Percentiles rank a stretch among this genome's conserved stretches.
phyloP scores from a whole-genome alignment of 2,888 invertebrate species.

The Orthosia cruda region DNA sequence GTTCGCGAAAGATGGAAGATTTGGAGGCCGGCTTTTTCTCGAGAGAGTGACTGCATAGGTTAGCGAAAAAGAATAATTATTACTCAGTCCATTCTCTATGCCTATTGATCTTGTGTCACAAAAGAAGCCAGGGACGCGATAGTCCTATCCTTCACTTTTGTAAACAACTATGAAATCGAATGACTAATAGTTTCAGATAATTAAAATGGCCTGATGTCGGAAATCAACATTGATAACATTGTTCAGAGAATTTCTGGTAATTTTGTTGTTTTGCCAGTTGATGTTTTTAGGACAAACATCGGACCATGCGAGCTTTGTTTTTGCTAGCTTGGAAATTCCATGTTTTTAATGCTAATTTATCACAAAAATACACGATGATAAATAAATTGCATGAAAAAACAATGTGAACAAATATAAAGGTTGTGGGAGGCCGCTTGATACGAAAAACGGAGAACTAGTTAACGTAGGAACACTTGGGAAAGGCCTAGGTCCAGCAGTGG shows the following conservation, averaged over 20 bases:
- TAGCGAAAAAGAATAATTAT: too few relatives aligned
- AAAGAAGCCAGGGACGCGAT: background rate
- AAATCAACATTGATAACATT: constrained; percentile 41
- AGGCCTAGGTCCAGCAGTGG: too few relatives aligned
- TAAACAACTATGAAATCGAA: constrained; percentile 25
- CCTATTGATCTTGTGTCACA: constrained; percentile 18
- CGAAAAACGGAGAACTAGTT: too few relatives aligned
- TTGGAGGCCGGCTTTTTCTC: too few relatives aligned
- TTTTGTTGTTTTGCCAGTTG: constrained; percentile 11
- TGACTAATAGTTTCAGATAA: constrained; percentile 42
- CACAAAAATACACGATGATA: background rate
- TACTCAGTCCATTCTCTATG: too few relatives aligned
- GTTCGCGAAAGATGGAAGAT: too few relatives aligned
- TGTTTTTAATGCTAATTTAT: background rate
- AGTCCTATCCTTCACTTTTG: background rate
- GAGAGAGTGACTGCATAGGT: too few relatives aligned
- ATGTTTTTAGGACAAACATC: background rate
- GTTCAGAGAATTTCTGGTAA: constrained; percentile 20
- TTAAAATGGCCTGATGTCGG: constrained; percentile 22
- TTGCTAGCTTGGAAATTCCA: background rate
- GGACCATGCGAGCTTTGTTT: background rate
- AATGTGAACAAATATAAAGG: background rate
- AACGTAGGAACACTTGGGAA: too few relatives aligned
- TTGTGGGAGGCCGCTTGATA: too few relatives aligned
- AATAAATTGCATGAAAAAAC: background rate